A percentile compares a stretch with the other conserved stretches of the same genome.
Conservation (phyloP, 2,797 vertebrate species). For the Hemibagrus guttatus region DNA sequence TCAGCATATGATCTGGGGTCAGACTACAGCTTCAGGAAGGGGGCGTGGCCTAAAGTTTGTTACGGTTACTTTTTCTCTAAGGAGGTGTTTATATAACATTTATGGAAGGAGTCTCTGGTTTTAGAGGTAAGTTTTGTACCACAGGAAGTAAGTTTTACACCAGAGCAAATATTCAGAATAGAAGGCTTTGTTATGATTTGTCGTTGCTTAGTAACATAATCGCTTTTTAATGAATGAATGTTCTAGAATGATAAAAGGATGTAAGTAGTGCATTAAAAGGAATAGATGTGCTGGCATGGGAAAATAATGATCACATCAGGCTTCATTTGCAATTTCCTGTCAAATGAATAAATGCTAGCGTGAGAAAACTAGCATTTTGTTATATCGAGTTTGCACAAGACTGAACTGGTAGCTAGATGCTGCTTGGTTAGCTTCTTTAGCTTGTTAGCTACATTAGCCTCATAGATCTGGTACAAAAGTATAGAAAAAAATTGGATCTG, state of each 20-base stretch:
- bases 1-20: neutral
- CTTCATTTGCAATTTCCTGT: too few relatives aligned
- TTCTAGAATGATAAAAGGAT: neutral
- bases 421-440: neutral
- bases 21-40: neutral
- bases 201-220: too few relatives aligned
- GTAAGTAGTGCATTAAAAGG: neutral
- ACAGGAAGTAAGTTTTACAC: too few relatives aligned
- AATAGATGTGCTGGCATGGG: neutral
- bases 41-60: constrained; percentile 8
- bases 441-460: neutral
- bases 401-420: neutral
- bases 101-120: neutral
- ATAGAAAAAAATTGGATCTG: neutral
- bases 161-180: too few relatives aligned
- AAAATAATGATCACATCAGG: neutral
- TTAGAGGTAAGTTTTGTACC: too few relatives aligned
- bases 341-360: too few relatives aligned
- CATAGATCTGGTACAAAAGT: too few relatives aligned
- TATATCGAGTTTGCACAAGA: neutral
- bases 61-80: neutral
- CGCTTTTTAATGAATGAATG: too few relatives aligned
- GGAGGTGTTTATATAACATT: neutral
- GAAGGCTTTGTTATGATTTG: too few relatives aligned
- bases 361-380: neutral